Evolutionary conservation across 2,888 invertebrate genomes (phyloP).

Genomic region (Phortica okadai): DNA sequence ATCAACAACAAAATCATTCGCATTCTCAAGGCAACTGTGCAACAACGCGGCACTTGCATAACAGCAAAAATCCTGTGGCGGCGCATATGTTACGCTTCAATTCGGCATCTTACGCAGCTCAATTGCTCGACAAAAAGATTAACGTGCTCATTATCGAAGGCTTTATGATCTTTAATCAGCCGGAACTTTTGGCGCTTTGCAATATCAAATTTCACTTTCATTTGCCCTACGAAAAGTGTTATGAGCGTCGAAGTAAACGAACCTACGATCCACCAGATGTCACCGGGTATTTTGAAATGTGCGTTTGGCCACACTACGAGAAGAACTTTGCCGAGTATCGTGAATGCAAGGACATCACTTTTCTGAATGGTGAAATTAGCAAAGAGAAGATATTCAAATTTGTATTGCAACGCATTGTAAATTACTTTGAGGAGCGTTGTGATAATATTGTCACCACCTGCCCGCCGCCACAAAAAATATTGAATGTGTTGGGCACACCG

Average conservation of each 20-base stretch:
- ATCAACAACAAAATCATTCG: conserved; percentile 40
- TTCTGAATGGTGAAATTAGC: conserved; percentile 73
- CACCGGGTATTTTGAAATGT: conserved; percentile 90
- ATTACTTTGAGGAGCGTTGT: conserved; percentile 70
- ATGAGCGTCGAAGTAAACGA: conserved; percentile 79
- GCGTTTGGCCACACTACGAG: conserved; percentile 93
- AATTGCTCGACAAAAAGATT: conserved; percentile 67
- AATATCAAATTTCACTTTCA: conserved; percentile 86
- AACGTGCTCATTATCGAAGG: conserved; percentile 85
- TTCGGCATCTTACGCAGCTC: conserved; percentile 55
- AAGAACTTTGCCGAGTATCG: conserved; percentile 78
- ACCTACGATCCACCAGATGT: conserved; percentile 91
- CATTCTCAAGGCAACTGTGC: background rate
- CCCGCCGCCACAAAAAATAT: conserved; percentile 68
- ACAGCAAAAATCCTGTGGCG: conserved; percentile 38
- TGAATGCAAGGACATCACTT: conserved; percentile 72
- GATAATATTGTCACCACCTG: conserved; percentile 57
- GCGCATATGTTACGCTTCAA: conserved; percentile 55
- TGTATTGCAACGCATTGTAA: conserved; percentile 69
- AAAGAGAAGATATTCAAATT: conserved; percentile 74
- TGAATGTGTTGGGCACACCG: conserved; percentile 52
- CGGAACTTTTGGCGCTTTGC: conserved; percentile 82
- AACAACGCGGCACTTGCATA: conserved; percentile 42
- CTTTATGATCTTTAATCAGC: conserved; percentile 84
- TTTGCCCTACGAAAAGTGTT: conserved; percentile 83